Conservation (phyloP, 2,113 vertebrate species). For the Dinomys branickii region DNA sequence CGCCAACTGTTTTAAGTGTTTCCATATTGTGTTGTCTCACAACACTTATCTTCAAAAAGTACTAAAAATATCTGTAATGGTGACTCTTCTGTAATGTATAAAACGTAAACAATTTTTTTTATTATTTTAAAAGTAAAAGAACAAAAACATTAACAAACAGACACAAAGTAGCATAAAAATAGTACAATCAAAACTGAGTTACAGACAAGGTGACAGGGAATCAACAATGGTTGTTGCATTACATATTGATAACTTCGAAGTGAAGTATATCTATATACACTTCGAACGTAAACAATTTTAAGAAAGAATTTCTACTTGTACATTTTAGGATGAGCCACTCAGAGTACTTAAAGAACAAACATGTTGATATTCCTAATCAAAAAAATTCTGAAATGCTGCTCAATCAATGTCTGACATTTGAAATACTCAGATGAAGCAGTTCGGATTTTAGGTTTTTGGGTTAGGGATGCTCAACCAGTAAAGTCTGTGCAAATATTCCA, state of each 20-base stretch:
- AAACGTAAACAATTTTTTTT: neutral
- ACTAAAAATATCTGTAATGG: neutral
- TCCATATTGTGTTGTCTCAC: neutral
- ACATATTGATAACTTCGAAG: too few species aligned
- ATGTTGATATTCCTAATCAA: neutral
- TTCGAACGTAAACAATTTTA: neutral
- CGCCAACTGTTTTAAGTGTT: neutral
- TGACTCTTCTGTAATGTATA: slow-evolving; percentile 3
- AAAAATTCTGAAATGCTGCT: neutral
- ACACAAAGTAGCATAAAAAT: too few species aligned
- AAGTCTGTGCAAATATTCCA: neutral
- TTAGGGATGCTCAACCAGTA: neutral
- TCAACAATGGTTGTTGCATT: too few species aligned
- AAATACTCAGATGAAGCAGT: neutral
- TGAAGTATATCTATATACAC: too few species aligned
- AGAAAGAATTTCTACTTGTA: neutral
- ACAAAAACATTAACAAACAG: too few species aligned
- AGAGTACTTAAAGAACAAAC: neutral
- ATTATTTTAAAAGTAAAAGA: too few species aligned
- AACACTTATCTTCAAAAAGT: neutral
- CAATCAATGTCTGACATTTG: neutral
- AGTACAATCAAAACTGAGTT: too few species aligned
- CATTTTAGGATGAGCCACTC: neutral
- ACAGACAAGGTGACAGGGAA: too few species aligned
- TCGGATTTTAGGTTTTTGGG: neutral